phyloP scores from a whole-genome alignment of 2,888 invertebrate species.

The Cepaea hortensis region DNA sequence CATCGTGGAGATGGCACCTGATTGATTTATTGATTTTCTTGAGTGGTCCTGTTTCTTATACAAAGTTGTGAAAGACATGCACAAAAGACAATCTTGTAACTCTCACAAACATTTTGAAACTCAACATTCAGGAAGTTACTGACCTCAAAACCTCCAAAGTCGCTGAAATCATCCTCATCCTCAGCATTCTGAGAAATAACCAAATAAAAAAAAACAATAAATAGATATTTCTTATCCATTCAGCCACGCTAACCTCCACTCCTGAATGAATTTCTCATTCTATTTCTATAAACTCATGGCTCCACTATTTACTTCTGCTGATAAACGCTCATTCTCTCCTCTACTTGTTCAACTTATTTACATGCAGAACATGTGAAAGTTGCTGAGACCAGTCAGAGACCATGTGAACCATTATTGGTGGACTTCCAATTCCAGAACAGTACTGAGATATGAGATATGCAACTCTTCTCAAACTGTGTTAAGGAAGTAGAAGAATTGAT shows the following conservation, averaged over 20 bases:
- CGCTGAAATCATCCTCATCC: slow-evolving; percentile 63
- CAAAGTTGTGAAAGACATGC: not conserved
- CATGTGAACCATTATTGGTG: no score
- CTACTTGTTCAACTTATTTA: no score
- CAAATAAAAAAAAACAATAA: not conserved
- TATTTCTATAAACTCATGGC: not conserved
- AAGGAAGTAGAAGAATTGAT: no score
- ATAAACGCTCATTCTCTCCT: no score
- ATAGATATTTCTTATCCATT: not conserved
- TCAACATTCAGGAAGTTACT: not conserved
- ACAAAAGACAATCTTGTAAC: not conserved
- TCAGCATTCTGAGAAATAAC: slow-evolving; percentile 24
- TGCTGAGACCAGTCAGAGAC: no score
- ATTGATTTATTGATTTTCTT: no score
- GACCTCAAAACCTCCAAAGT: slow-evolving; percentile 68
- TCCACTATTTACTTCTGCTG: no score
- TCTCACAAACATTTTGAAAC: not conserved
- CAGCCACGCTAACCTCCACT: not conserved
- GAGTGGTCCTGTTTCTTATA: not conserved
- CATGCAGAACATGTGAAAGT: no score
- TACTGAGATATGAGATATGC: no score
- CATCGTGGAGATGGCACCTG: no score
- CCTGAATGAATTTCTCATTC: not conserved
- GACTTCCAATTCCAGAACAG: no score
- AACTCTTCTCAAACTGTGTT: no score